Base-by-base conservation (phyloP, 2,888 invertebrate genomes). In the Deilephila porcellus region DNA sequence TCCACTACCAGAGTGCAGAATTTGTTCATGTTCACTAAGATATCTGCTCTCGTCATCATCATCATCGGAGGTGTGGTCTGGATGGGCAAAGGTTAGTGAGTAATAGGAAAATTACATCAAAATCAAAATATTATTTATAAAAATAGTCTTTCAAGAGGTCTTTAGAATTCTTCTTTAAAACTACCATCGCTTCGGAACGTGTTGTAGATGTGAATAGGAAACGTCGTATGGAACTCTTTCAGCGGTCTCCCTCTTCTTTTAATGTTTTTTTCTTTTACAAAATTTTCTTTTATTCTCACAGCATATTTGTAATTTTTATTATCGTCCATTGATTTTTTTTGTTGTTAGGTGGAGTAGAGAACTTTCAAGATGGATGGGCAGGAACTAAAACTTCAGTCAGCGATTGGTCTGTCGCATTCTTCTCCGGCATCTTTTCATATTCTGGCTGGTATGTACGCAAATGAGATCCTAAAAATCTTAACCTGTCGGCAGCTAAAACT, bases 361-460 rank as follows among this genome's bases (percentile, higher is more conserved):
- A 98, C 87, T 98, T 98, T 82, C 90, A 96, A 53, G 95, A 97
- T 83, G 95, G 97, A 0, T 98, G 98, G 95, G 96, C 96, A 64
- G 96, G 96, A 72, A 97, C 98, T 0, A 96, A 96, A 76, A 95
- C 95, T 0, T 97, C 97, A 85, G 97, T 97, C 3, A 98, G 98
- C 72, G 97, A 97, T 87, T 96, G 99, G 87, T 98, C 98, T 0
- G 96, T 98, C 70, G 98, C 98, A 14, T 97, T 98, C 88, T 98
- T 98, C 88, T 97, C 98, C 0, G 98, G 98, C 62, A 98, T 98
- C 87, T 98, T 98, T 90, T 98, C 98, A 0, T 99, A 98, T 88
- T 98, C 98, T 25, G 98, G 98, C 80, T 98, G 98, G 98, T 96
- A 91, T 92, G 92, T 87, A 37, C 2, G 32, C 29, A 45, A 29